Evolutionary conservation across 2,888 invertebrate genomes (phyloP), one percentile per base, ranked within the genome.

Genomic region (Volucella inanis): DNA sequence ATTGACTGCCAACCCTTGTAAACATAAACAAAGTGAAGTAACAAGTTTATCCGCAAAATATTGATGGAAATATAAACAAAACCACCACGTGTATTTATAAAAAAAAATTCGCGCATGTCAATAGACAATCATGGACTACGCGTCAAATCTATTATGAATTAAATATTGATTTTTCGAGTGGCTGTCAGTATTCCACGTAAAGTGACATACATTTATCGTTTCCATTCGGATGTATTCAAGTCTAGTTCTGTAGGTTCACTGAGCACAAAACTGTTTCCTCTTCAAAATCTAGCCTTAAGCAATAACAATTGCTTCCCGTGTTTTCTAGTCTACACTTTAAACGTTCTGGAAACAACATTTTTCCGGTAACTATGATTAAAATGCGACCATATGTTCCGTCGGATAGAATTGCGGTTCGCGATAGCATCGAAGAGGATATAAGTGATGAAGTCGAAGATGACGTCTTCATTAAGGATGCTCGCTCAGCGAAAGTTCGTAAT

Each of bases 401-500:
- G 89, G 94, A 93, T 88, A 93, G 94, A 87, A 93, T 94, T 68
- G 94, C 94, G 88, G 94, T 95, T 55, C 92, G 94, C 85, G 95
- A 96, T 90, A 95, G 94, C 88, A 93, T 94, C 84, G 95, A 95
- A 88, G 95, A 95, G 88, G 96, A 96, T 87, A 94, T 94, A 87
- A 93, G 95, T 88, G 95, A 95, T 88, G 96, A 96, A 91, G 94
- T 96, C 12, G 96, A 96, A 88, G 96, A 96, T 90, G 96, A 96
- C 90, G 96, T 96, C 15, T 96, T 96, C 89, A 95, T 96, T 87
- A 93, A 95, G 83, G 95, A 96, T 92, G 95, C 95, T 15, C 94
- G 94, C 89, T 94, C 94, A 88, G 94, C 95, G 59, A 95, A 94
- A 91, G 93, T 94, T 89, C 81, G 8, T 41, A 62, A n/a, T 31